Percentiles rank a stretch among this genome's conserved stretches.
Evolutionary conservation across 2,113 vertebrate genomes (phyloP).

Genomic region (Pseudorectes ferrugineus): DNA sequence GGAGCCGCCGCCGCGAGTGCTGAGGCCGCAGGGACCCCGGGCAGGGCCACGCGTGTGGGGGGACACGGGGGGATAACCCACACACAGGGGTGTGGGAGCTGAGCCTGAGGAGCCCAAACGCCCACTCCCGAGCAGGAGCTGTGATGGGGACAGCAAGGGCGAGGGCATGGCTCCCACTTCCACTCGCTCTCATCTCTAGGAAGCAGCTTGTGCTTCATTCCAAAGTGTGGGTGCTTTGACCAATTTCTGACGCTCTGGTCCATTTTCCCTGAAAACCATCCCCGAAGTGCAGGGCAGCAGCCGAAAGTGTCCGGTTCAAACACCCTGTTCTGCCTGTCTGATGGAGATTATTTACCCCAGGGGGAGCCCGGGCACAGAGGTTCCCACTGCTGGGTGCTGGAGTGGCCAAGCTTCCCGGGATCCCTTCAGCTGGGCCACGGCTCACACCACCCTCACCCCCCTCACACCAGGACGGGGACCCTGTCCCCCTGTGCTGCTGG

Average conservation of each 20-base stretch:
- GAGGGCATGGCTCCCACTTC: background rate
- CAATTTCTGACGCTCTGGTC: background rate
- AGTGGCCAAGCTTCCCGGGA: accelerated
- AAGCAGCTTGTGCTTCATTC: background rate
- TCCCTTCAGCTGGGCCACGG: background rate
- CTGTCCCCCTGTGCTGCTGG: background rate
- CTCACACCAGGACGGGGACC: accelerated
- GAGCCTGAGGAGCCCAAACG: background rate
- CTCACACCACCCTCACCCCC: background rate
- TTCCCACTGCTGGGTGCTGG: background rate
- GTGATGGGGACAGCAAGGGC: accelerated
- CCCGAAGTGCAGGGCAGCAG: background rate
- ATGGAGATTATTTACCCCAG: background rate
- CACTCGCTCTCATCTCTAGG: accelerated
- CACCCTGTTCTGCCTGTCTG: no score
- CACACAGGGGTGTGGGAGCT: accelerated
- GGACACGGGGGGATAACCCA: background rate
- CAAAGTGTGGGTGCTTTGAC: background rate
- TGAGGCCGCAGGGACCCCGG: background rate
- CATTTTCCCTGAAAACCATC: background rate
- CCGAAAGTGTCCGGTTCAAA: background rate
- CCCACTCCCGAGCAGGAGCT: accelerated
- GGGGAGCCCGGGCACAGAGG: background rate
- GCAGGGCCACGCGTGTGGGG: accelerated
- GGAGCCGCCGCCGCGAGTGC: background rate